phyloP scores from a whole-genome alignment of 2,797 vertebrate genomes.

The Hapalemur alaotrensis region DNA sequence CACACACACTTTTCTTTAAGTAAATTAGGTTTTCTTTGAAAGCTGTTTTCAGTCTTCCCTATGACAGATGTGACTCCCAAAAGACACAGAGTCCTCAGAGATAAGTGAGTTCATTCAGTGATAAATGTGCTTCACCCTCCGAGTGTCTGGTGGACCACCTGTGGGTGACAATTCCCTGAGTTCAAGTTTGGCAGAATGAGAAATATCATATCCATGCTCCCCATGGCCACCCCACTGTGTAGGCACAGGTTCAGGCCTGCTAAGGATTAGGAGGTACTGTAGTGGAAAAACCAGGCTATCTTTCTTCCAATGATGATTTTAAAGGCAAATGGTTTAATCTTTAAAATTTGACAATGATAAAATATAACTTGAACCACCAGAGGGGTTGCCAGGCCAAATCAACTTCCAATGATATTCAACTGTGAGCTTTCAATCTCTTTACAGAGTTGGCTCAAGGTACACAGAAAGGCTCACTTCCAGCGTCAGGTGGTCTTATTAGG shows the following conservation, averaged over 20 bases:
- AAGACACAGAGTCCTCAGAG: constrained; percentile 53
- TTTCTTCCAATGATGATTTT: neutral
- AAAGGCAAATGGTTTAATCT: neutral
- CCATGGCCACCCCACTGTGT: rapidly evolving
- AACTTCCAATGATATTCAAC: neutral
- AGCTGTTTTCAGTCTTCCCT: constrained; percentile 53
- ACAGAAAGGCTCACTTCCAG: neutral
- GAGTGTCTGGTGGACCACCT: neutral
- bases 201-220: neutral
- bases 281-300: neutral
- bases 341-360: neutral
- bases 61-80: constrained; percentile 43
- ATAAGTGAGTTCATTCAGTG: constrained; percentile 11
- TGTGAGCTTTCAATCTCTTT: neutral
- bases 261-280: rapidly evolving
- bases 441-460: neutral
- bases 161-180: neutral
- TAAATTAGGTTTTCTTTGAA: constrained; percentile 69
- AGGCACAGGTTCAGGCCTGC: neutral
- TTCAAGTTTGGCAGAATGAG: neutral
- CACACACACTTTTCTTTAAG: constrained; percentile 63
- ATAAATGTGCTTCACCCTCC: neutral
- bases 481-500: neutral
- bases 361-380: neutral
- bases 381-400: neutral